These are phyloP conservation scores for Scaptomyza polygonia DNA, from an alignment of 2,888 invertebrate genomes.

Conservation along the genomic window DNA sequence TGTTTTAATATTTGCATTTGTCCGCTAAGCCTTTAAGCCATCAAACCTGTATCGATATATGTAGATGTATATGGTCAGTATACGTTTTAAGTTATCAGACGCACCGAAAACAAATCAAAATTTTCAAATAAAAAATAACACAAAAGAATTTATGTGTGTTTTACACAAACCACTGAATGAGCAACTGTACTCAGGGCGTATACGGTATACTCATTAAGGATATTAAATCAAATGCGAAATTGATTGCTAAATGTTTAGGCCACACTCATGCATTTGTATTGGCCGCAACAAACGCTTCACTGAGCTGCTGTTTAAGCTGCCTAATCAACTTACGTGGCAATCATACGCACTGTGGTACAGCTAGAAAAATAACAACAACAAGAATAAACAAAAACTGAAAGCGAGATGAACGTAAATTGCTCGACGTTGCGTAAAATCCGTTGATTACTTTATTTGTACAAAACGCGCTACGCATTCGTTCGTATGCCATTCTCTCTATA, in stretches of 20 bases:
- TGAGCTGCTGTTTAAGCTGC: conserved; percentile 33
- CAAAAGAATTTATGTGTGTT: conserved; percentile 61
- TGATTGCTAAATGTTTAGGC: conserved; percentile 70
- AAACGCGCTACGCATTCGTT: conserved; percentile 44
- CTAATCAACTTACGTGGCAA: conserved; percentile 54
- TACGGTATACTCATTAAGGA: conserved; percentile 55
- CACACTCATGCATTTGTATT: conserved; percentile 22
- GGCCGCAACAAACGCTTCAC: conserved; percentile 10
- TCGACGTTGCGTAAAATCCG: conserved; percentile 67
- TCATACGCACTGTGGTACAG: conserved; percentile 63
- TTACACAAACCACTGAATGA: conserved; percentile 29
- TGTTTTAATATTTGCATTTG: conserved; percentile 55
- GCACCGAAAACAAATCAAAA: conserved; percentile 39
- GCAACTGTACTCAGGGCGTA: conserved; percentile 52
- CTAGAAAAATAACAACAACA: conserved; percentile 5
- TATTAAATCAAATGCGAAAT: conserved; percentile 74
- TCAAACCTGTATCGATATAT: not conserved
- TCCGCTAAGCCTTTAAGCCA: conserved; percentile 64
- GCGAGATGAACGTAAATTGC: conserved; percentile 59
- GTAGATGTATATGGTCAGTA: not conserved
- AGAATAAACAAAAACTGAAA: conserved; percentile 4
- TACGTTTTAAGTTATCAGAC: conserved; percentile 11
- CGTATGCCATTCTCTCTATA: conserved; percentile 13
- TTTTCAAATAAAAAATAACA: conserved; percentile 34
- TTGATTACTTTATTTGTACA: conserved; percentile 78